Percentiles rank a stretch among this genome's conserved stretches.
Conservation (phyloP, 2,113 vertebrate genomes). For the Phodopus roborovskii region DNA sequence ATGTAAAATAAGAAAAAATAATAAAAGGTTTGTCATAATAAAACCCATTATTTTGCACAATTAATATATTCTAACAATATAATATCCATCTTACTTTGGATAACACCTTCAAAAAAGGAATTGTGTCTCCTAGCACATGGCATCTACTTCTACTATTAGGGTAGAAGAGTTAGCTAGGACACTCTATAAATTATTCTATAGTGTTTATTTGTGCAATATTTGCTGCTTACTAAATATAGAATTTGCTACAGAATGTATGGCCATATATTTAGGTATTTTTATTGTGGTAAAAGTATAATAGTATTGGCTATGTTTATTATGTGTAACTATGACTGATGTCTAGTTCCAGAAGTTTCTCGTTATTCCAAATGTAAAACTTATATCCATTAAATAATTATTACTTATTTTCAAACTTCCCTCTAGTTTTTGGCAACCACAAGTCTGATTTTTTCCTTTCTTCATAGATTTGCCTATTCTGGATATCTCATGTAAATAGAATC, state of each 20-base stretch:
- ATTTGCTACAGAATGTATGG: neutral
- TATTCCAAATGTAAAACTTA: neutral
- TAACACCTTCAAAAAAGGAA: neutral
- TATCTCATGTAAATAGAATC: constrained; percentile 21
- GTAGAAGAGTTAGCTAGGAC: neutral
- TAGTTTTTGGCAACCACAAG: neutral
- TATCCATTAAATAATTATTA: neutral
- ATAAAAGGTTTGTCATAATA: neutral
- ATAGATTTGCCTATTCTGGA: neutral
- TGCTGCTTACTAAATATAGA: neutral
- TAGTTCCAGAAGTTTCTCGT: neutral
- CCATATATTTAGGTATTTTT: neutral
- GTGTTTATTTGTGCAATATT: neutral
- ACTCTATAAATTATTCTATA: neutral
- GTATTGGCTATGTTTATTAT: neutral
- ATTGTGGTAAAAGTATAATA: neutral
- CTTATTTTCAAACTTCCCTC: neutral
- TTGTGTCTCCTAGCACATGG: neutral
- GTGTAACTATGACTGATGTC: neutral
- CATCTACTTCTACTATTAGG: neutral
- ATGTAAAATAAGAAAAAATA: too few species aligned
- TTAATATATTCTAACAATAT: neutral
- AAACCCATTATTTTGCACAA: neutral
- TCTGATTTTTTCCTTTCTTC: neutral
- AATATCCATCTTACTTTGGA: neutral